Percentiles rank a stretch among this genome's conserved stretches.
These are phyloP conservation scores for Bubalus kerabau DNA, from an alignment of 2,113 vertebrate species.

Conservation along the genomic window DNA sequence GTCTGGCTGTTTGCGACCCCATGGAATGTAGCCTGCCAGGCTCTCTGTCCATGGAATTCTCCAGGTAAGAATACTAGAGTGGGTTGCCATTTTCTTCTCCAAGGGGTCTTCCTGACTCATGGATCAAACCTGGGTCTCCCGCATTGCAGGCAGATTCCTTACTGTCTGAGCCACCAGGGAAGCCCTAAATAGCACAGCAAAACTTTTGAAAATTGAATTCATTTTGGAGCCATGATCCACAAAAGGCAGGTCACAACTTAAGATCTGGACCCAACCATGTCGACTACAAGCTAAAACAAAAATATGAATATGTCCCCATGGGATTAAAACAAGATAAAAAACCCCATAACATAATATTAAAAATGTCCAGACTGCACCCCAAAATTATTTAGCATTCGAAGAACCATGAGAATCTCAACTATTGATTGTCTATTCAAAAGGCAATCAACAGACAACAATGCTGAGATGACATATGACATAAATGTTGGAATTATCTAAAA, in stretches of 20 bases:
- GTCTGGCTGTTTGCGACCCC: neutral
- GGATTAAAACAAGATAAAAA: neutral
- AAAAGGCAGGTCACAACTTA: conserved; percentile 2
- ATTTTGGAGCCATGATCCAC: neutral
- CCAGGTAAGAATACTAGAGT: neutral
- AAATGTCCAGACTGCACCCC: neutral
- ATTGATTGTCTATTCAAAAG: neutral
- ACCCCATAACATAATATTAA: neutral
- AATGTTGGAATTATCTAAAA: neutral
- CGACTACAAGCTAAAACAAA: conserved; percentile 25
- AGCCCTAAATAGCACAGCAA: neutral
- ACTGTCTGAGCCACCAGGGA: neutral
- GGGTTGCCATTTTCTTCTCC: neutral
- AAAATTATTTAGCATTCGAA: neutral
- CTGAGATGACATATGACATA: neutral
- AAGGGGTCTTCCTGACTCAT: neutral
- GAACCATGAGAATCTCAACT: neutral
- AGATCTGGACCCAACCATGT: neutral
- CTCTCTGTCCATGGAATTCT: neutral
- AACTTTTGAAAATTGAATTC: neutral
- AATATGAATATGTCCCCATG: neutral
- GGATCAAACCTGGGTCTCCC: neutral
- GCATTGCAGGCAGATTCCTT: neutral
- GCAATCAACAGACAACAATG: neutral
- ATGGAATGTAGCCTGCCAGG: neutral